Evolutionary conservation across 2,797 vertebrate genomes (phyloP), one percentile per base, ranked within the genome.

Genomic region (Lagocephalus sceleratus): DNA sequence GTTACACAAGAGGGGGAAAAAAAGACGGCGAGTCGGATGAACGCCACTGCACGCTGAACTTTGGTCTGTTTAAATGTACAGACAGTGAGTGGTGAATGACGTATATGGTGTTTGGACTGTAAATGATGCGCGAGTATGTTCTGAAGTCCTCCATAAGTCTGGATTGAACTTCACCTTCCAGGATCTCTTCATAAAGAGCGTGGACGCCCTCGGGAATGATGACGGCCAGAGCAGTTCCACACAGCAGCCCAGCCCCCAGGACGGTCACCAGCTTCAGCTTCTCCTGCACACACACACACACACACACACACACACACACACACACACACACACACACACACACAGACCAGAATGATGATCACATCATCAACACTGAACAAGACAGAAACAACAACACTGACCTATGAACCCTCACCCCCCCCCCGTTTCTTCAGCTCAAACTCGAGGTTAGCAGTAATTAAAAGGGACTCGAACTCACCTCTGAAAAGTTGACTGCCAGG

Each of bases 191-290:
- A 79, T 99, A 99, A 69, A 99, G 94, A 52, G 95, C 95, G 25
- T 99, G 97, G 57, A 99, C 97, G 57, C 97, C 97, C 85, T 99
- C 97, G 1, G 97, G 97, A 64, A 99, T 94, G 61, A 99, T 99
- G 32, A 99, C 97, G 15, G 95, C 97, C 50, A 99, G 88, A 0
- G 97, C 97, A 47, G 97, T 99, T 43, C 97, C 97, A 80, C 97
- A 99, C 50, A 99, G 89, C 57, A 99, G 92, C 39, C 97, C 97
- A 14, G 97, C 97, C 42, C 97, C 97, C 82, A 99, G 75, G 66
- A 99, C 95, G 0, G 97, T 99, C 81, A 99, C 92, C 86, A 99
- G 68, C 81, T 99, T 99, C 72, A 99, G 88, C 50, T 88, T 94
- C 64, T 99, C 97, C 97, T 99, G 72, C 0, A 54, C 6, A 23